These are phyloP conservation scores for Camarhynchus parvulus DNA, from an alignment of 2,113 vertebrate species.

Conservation along the genomic window DNA sequence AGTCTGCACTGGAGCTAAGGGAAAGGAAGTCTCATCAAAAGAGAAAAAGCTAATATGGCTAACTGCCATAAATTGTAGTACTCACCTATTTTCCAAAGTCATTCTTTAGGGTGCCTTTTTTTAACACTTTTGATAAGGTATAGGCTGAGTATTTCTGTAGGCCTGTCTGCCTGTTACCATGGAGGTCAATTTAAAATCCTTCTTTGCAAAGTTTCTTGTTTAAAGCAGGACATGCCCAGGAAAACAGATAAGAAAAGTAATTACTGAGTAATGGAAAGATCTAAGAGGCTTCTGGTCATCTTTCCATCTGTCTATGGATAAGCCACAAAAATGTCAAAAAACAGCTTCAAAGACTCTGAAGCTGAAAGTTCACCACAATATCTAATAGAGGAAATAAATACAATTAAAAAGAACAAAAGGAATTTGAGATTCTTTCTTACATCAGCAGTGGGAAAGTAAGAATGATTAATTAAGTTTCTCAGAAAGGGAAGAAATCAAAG, in stretches of 20 bases:
- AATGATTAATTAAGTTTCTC: slow-evolving; percentile 22
- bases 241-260: slow-evolving; percentile 50
- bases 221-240: not conserved
- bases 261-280: slow-evolving; percentile 5
- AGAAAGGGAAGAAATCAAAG: slow-evolving; percentile 3
- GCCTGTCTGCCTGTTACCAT: not conserved
- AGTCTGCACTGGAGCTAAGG: not conserved
- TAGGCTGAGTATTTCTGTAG: not conserved
- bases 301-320: not conserved
- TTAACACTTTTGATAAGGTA: not conserved
- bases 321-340: not conserved
- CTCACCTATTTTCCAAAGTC: not conserved
- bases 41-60: not conserved
- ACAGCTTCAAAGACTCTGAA: slow-evolving; percentile 1
- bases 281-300: slow-evolving; percentile 8
- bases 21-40: not conserved
- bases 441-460: not conserved
- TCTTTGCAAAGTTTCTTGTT: not conserved
- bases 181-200: not conserved
- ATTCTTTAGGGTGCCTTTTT: not conserved
- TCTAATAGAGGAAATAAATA: slow-evolving; percentile 30
- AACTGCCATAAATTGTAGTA: not conserved
- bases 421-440: not conserved
- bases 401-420: slow-evolving; percentile 30
- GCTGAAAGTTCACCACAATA: slow-evolving; percentile 11